Evolutionary conservation across 2,113 vertebrate species (phyloP).

Genomic region (Poecilia latipinna): DNA sequence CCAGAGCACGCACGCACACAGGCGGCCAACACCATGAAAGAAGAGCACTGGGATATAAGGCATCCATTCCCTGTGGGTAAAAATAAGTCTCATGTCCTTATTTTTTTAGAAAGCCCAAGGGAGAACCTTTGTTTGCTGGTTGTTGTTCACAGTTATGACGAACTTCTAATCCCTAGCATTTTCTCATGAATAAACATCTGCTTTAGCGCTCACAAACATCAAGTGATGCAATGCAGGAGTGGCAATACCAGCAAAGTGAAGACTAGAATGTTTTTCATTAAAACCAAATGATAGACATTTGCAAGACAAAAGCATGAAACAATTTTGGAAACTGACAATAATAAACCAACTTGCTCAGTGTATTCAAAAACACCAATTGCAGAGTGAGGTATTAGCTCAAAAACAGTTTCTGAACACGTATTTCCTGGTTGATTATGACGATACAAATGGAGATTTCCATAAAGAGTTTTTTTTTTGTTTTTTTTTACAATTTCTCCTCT

Average conservation of each 20-base stretch:
- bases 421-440: not conserved
- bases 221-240: slow-evolving; percentile 6
- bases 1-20: slow-evolving; percentile 4
- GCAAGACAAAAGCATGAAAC: not conserved
- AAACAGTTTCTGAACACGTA: not conserved
- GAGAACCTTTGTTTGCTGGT: slow-evolving; percentile 30
- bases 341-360: not conserved
- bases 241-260: not conserved
- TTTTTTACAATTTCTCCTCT: not conserved
- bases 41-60: slow-evolving; percentile 52
- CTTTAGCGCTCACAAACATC: slow-evolving; percentile 1
- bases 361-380: not conserved
- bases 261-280: not conserved
- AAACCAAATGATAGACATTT: not conserved
- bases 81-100: slow-evolving; percentile 36
- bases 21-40: slow-evolving; percentile 26
- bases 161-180: slow-evolving; percentile 47
- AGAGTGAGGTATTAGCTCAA: not conserved
- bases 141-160: slow-evolving; percentile 43
- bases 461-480: not conserved
- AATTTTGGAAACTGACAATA: not conserved
- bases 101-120: slow-evolving; percentile 41
- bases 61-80: slow-evolving; percentile 56
- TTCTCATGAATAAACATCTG: slow-evolving; percentile 51
- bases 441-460: not conserved